phyloP scores from a whole-genome alignment of 2,113 vertebrate species.

The Conger conger region DNA sequence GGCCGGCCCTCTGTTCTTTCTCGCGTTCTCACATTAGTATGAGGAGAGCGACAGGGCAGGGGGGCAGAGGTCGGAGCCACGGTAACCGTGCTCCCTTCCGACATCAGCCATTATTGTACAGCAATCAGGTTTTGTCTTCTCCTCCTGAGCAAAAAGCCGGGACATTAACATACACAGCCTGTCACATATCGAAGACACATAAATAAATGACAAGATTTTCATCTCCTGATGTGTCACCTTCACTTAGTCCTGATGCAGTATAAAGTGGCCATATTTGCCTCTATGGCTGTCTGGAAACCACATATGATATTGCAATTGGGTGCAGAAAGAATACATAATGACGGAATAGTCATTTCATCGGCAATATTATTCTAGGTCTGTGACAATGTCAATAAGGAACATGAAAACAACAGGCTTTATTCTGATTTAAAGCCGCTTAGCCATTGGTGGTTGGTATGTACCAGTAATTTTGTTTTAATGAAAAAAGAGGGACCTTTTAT shows the following conservation, averaged over 20 bases:
- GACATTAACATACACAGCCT: slow-evolving; percentile 69
- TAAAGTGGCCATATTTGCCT: slow-evolving; percentile 57
- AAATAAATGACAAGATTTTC: slow-evolving; percentile 75
- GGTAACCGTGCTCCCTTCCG: neutral
- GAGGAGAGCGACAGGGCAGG: neutral
- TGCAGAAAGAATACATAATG: slow-evolving; percentile 61
- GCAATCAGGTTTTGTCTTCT: slow-evolving; percentile 32
- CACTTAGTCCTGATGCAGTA: slow-evolving; percentile 63
- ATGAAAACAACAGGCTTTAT: slow-evolving; percentile 52
- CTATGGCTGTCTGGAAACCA: slow-evolving; percentile 43
- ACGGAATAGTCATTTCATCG: slow-evolving; percentile 61
- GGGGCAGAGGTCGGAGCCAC: neutral
- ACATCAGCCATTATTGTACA: slow-evolving; percentile 8
- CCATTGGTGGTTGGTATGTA: slow-evolving; percentile 38
- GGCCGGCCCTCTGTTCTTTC: neutral
- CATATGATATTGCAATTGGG: slow-evolving; percentile 37
- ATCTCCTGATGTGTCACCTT: slow-evolving; percentile 66
- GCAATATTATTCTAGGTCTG: slow-evolving; percentile 57
- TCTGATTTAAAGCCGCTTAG: slow-evolving; percentile 50
- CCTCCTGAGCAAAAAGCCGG: slow-evolving; percentile 54
- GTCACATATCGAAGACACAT: slow-evolving; percentile 51
- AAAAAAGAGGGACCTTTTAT: slow-evolving; percentile 37
- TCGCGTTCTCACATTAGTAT: neutral
- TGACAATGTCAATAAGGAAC: slow-evolving; percentile 59
- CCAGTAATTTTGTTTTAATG: slow-evolving; percentile 48